Evolutionary conservation across 1,140 invertebrate species (phyloP).

Genomic region (Drosophila guanche): DNA sequence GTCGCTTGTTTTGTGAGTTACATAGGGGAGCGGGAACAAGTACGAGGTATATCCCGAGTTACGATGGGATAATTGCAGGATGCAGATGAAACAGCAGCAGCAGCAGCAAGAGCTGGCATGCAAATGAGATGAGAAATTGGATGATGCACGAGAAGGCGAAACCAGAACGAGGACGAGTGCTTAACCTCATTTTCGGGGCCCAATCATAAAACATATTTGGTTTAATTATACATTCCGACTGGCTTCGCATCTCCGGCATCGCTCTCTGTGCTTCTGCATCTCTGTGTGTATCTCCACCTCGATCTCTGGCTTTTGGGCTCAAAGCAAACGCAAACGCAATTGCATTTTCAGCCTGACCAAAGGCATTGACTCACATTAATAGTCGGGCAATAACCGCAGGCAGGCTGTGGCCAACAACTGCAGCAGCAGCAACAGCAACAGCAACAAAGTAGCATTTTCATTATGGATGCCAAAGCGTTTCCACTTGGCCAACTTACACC

Average conservation of each 20-base stretch:
- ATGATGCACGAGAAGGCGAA: too few relatives aligned
- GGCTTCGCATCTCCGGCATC: not conserved
- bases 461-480: conserved; percentile 44
- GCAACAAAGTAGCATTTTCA: conserved; percentile 47
- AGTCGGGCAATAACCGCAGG: conserved; percentile 35
- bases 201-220: conserved; percentile 27
- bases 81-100: not conserved
- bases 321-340: conserved; percentile 30
- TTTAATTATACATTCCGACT: conserved; percentile 21
- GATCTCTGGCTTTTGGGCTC: not conserved
- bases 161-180: conserved; percentile 4
- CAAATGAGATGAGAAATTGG: conserved; percentile 24
- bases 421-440: conserved; percentile 4
- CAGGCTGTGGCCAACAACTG: conserved; percentile 25
- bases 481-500: conserved; percentile 62
- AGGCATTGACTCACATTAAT: conserved; percentile 33
- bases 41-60: conserved; percentile 13
- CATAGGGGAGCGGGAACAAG: too few relatives aligned
- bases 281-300: not conserved
- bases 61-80: conserved; percentile 48
- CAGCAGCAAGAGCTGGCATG: conserved; percentile 20
- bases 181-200: conserved; percentile 33
- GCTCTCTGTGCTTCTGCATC: not conserved
- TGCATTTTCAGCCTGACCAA: conserved; percentile 20
- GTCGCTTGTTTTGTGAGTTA: conserved; percentile 31